Conservation (phyloP, 2,113 vertebrate genomes). For the Tragulus kanchil region DNA sequence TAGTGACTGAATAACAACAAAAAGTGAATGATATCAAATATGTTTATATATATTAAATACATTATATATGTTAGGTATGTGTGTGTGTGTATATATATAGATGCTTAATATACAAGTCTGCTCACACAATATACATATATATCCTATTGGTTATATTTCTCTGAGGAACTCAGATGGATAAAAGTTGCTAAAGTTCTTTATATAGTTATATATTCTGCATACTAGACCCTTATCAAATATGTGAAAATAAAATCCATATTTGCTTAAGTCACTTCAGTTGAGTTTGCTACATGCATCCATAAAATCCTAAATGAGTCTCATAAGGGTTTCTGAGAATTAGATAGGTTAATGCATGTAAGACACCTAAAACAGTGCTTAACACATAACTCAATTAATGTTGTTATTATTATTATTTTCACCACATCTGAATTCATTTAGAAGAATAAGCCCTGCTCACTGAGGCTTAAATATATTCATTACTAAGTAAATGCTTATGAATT, state of each 20-base stretch:
- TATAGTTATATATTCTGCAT: constrained; percentile 18
- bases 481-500: background rate
- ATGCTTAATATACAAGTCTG: background rate
- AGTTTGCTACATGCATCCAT: background rate
- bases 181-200: constrained; percentile 1
- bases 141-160: background rate
- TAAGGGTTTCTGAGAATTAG: background rate
- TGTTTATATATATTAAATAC: background rate
- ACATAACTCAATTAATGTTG: background rate
- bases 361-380: background rate
- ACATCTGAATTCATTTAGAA: background rate
- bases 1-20: too few relatives aligned
- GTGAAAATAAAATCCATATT: background rate
- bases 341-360: background rate
- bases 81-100: background rate
- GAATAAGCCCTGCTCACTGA: background rate
- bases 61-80: background rate
- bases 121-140: background rate
- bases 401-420: background rate
- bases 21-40: too few relatives aligned
- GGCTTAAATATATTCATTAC: background rate
- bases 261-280: background rate
- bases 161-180: background rate
- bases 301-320: background rate
- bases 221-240: background rate